phyloP scores from a whole-genome alignment of 1,140 invertebrate species.

The Papilio polytes region DNA sequence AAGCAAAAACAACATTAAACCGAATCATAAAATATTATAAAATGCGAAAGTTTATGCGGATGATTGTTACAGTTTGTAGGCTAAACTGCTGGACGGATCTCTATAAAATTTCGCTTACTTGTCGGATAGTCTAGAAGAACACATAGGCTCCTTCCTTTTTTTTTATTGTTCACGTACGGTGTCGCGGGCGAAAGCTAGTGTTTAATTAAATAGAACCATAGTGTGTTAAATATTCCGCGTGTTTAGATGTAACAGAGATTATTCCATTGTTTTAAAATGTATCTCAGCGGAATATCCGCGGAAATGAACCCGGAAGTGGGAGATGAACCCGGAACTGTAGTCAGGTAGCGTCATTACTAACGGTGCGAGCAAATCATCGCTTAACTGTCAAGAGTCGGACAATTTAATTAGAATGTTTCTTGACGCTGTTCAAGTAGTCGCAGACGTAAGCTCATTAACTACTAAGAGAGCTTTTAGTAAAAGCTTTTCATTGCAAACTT shows the following conservation, averaged over 20 bases:
- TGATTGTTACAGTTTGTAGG: too few species aligned
- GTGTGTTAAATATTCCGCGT: neutral
- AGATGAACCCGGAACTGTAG: constrained; percentile 13
- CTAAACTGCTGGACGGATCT: too few species aligned
- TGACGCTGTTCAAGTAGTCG: constrained; percentile 15
- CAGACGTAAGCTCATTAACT: constrained; percentile 19
- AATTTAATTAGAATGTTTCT: constrained; percentile 8
- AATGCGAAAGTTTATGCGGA: too few species aligned
- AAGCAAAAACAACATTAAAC: too few species aligned
- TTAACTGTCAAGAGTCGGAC: neutral
- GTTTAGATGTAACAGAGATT: neutral
- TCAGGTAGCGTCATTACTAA: constrained; percentile 19
- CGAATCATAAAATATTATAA: too few species aligned
- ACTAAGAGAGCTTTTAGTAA: constrained; percentile 13
- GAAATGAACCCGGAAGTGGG: neutral
- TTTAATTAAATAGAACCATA: too few species aligned
- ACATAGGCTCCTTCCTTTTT: too few species aligned
- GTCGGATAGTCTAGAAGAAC: too few species aligned
- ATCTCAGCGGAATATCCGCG: neutral
- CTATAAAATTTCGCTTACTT: too few species aligned
- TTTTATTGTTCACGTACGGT: too few species aligned
- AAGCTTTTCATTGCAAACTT: constrained; percentile 9
- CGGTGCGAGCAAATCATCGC: constrained; percentile 12
- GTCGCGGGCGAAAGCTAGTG: too few species aligned
- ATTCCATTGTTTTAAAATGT: neutral